Percentiles rank a stretch among this genome's conserved stretches.
phyloP scores from a whole-genome alignment of 92 coral and sea anemone genomes.

The Zoanthus sociatus region DNA sequence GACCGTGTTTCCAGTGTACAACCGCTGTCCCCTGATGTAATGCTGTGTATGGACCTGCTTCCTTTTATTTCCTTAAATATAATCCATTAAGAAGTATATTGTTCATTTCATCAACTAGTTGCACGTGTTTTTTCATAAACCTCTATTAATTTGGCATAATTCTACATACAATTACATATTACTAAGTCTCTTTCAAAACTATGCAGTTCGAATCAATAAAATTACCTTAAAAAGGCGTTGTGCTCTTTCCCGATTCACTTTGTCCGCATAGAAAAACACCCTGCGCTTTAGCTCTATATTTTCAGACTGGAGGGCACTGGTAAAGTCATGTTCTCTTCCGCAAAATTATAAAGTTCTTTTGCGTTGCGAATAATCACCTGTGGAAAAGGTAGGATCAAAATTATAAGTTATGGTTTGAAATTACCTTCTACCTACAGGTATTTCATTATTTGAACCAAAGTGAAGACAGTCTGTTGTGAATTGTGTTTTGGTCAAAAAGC shows the following conservation, averaged over 20 bases:
- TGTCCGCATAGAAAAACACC: background rate
- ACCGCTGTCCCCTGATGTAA: conserved; percentile 1
- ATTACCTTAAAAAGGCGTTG: background rate
- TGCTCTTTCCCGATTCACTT: background rate
- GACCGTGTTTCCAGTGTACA: too few species aligned
- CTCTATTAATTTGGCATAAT: too few species aligned
- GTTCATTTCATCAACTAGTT: too few species aligned
- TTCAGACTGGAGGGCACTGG: conserved; percentile 38
- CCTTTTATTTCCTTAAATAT: conserved; percentile 40
- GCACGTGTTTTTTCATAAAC: too few species aligned
- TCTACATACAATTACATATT: too few species aligned
- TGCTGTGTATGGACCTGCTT: conserved; percentile 43
- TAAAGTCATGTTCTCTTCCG: conserved; percentile 28
- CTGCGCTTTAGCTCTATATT: background rate
- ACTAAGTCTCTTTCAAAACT: background rate
- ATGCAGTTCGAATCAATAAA: background rate
- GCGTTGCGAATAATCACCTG: conserved; percentile 30
- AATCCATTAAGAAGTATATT: background rate
- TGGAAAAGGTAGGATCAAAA: background rate
- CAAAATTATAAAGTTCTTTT: conserved; percentile 39
- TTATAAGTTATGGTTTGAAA: background rate
- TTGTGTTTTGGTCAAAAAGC: background rate
- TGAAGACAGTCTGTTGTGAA: background rate
- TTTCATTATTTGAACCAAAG: background rate
- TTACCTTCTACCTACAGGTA: background rate